Base-by-base conservation (phyloP, 2,113 vertebrate genomes). In the Sorex fumeus region DNA sequence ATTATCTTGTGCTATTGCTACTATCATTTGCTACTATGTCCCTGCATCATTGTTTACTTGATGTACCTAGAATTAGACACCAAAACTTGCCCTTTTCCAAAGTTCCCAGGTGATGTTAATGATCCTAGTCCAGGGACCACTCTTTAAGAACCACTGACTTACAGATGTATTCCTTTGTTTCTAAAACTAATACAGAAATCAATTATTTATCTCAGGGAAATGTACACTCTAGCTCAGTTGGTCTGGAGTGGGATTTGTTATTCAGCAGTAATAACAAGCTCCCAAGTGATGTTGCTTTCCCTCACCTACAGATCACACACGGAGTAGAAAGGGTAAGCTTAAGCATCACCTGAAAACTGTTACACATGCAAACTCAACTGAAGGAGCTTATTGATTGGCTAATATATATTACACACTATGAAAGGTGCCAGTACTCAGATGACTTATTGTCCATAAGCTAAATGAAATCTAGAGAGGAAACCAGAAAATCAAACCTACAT, bases 401-500 rank as follows among this genome's bases (percentile, higher is more conserved):
- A 80, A 15, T 86, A 11, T 1, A 23, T 62, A 71, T 45, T 43
- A 74, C 6, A 87, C 3, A 76, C 11, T 75, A 25, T 76, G 70
- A 72, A 86, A 36, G 53, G 28, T 34, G 0, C 25, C 40, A 83
- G 13, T 69, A 36, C 5, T 32, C 10, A 88, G 72, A 87, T 71
- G 23, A 82, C 23, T 34, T 85, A 32, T 18, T 85, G 11, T 70
- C 2, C 64, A 6, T 43, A 87, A 74, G 4, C 0, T 50, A 13
- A 62, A 70, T 32, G 32, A 91, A 27, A 3, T 43, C 92, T 62
- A 85, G 8, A 71, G 13, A 71, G 30, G 15, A 88, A 88, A 80
- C 87, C 30, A 82, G n/a, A 87, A 94, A 80, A 93, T 75, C 71
- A 57, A 75, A 87, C 47, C 84, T 12, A 6, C 19, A 70, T 12